These are phyloP conservation scores for Strigamia transsilvanica DNA, from an alignment of 2,888 invertebrate genomes.

Conservation along the genomic window DNA sequence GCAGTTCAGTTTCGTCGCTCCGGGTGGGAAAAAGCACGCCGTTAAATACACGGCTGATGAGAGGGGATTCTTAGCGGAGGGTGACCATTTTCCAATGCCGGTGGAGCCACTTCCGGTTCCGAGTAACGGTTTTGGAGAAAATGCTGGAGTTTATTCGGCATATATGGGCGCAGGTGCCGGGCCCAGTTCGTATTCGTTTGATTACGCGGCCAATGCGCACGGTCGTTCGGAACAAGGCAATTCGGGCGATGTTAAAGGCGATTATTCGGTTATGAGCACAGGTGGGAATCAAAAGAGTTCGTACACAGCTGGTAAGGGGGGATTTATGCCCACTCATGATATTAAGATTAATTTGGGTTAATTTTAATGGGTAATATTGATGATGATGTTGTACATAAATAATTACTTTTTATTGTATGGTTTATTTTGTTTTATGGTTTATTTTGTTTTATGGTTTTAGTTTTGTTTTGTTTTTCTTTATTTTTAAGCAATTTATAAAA, in stretches of 20 bases:
- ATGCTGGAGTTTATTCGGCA: background rate
- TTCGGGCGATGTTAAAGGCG: background rate
- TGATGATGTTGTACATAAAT: background rate
- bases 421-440: background rate
- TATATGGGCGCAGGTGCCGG: background rate
- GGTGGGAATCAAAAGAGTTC: conserved; percentile 31
- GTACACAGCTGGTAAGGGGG: conserved; percentile 36
- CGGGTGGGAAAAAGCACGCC: conserved; percentile 9
- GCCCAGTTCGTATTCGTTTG: conserved; percentile 20
- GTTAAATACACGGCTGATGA: conserved; percentile 45
- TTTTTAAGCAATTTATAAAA: background rate
- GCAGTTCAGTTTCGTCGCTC: conserved; percentile 11
- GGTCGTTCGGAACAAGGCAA: background rate
- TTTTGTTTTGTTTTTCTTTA: background rate
- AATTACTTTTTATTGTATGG: background rate
- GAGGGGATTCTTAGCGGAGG: background rate
- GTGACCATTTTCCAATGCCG: conserved; percentile 28
- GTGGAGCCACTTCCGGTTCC: background rate
- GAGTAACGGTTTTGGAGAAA: background rate
- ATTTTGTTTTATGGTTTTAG: background rate
- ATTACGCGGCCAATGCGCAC: background rate
- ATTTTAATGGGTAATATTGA: background rate
- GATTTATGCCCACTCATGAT: conserved; percentile 41
- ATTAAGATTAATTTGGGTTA: conserved; percentile 22
- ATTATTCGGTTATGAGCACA: conserved; percentile 3